Evolutionary conservation across 1,140 invertebrate genomes (phyloP).

Genomic region (Trichonephila inaurata): DNA sequence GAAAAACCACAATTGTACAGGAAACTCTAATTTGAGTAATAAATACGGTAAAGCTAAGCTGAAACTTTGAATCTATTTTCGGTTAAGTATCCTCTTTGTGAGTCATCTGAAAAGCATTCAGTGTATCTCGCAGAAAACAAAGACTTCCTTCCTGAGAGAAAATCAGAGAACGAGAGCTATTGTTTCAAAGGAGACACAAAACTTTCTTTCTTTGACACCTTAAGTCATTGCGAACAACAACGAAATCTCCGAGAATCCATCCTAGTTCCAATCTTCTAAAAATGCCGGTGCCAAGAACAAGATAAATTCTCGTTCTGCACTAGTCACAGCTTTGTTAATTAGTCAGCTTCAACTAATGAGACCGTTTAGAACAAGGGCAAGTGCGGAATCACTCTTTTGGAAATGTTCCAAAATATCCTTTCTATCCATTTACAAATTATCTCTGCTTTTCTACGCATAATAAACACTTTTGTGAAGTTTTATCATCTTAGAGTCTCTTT

Average conservation of each 20-base stretch:
- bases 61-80: neutral
- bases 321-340: conserved; percentile 45
- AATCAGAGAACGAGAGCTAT: neutral
- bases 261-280: neutral
- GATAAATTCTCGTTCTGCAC: neutral
- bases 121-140: neutral
- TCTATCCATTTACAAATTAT: conserved; percentile 73
- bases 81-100: neutral
- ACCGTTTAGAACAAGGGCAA: conserved; percentile 50
- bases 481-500: conserved; percentile 62
- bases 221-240: conserved; percentile 21
- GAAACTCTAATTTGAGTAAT: too few relatives aligned
- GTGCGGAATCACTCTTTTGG: conserved; percentile 28
- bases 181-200: neutral
- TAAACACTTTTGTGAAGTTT: conserved; percentile 74
- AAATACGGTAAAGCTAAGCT: neutral
- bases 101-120: neutral
- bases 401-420: conserved; percentile 25
- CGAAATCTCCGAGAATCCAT: neutral
- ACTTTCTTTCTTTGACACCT: conserved; percentile 30
- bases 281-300: neutral
- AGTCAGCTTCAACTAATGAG: conserved; percentile 68
- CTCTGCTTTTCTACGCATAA: conserved; percentile 72
- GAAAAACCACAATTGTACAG: too few relatives aligned
- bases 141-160: neutral